Base-by-base conservation (phyloP, 2,888 invertebrate genomes). In the Deladenus siricidicola region DNA sequence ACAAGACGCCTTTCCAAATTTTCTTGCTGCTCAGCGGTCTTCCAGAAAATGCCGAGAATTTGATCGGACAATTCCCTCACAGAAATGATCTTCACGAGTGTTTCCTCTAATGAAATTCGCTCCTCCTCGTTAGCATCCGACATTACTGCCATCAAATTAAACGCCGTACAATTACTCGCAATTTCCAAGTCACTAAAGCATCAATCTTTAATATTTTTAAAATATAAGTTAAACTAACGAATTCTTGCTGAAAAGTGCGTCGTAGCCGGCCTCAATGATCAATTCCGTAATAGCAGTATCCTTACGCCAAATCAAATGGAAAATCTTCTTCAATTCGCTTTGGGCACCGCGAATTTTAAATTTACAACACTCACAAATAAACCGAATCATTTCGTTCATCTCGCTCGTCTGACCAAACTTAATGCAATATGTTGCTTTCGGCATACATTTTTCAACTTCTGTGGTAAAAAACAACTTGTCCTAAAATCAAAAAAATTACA, bases 351-450 rank as follows among this genome's bases (percentile, higher is more conserved):
- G 58, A n/a, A 72, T 63, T 39, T 61, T 65, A 69, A 81, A 81
- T 68, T 81, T 78, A 45, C 67, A 64, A 67, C 75, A 75, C 23
- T 87, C 85, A 0, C 88, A 88, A 70, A 93, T 88, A 79, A 92
- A 89, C 62, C 89, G 86, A 28, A 93, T 87, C 0, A 92, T 88
- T 79, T 92, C 70, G 50, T 62, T 65, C 47, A 72, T 66, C 42
- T 72, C 72, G 8, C 65, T 54, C 8, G 61, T 28, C 14, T 70
- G 69, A 23, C 70, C 70, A 48, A 57, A 59, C 24, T 66, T 47
- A 8, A 69, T 66, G 47, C 68, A 62, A 39, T 65, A 43, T 43
- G 70, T 42, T 3, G 70, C 66, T 1, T 50, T 44, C 1, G 61
- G 52, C 17, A 71, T n/a, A 48, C 66, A 66, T 6, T 48, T 34